Conservation (phyloP, 2,797 vertebrate genomes). For the Sibirionetta formosa region DNA sequence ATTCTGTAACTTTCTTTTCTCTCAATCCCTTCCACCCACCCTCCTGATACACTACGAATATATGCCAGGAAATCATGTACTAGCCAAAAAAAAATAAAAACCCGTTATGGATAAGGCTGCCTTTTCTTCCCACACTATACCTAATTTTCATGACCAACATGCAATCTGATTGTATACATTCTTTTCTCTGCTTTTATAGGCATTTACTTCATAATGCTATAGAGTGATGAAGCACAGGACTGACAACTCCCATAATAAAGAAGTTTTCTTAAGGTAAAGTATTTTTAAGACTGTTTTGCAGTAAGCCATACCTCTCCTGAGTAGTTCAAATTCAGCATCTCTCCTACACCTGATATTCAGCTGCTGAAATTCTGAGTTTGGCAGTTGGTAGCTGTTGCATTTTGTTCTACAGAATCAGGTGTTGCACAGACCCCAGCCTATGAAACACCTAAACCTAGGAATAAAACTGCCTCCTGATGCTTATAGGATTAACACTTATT, state of each 20-base stretch:
- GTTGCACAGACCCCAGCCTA: not conserved
- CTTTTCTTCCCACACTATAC: not conserved
- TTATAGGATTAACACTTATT: not conserved
- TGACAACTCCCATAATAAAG: not conserved
- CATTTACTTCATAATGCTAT: not conserved
- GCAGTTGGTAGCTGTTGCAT: not conserved
- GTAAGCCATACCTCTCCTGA: not conserved
- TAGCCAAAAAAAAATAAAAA: rapidly evolving
- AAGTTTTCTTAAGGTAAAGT: not conserved
- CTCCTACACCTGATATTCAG: not conserved
- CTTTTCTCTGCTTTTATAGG: not conserved
- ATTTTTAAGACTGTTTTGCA: not conserved
- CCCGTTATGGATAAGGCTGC: not conserved
- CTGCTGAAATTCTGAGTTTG: not conserved
- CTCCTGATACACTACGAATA: not conserved
- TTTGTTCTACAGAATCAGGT: not conserved
- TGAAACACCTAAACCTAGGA: not conserved
- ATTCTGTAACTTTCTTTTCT: not conserved
- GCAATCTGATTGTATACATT: not conserved
- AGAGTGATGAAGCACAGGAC: not conserved
- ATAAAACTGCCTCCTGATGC: not conserved
- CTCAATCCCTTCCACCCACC: not conserved
- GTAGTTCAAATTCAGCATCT: not conserved
- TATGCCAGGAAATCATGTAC: not conserved
- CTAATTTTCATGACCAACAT: not conserved